Base-by-base conservation (phyloP, 2,113 vertebrate species). In the Prinia subflava region DNA sequence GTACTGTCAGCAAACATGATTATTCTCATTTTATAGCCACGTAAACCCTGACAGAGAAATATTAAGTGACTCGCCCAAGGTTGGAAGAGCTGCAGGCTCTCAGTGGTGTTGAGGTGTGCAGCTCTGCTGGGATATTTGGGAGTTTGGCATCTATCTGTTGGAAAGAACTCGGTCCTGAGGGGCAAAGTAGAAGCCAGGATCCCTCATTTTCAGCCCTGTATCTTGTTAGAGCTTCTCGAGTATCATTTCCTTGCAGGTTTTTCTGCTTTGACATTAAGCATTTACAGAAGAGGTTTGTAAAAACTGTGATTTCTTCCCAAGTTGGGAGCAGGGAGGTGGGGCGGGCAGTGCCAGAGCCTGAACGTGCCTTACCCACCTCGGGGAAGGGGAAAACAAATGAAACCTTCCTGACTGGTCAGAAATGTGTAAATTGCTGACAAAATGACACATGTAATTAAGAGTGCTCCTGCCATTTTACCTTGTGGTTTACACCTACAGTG, bases 361-460 rank as follows among this genome's bases (percentile, higher is more conserved):
- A 80, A 74, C 1, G 33, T 91, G 87, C 64, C 81, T 96, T 95
- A 19, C 65, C 96, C 88, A 96, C 96, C 83, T 86, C 41, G 4
- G 75, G 89, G 93, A 97, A 95, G 87, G 91, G 91, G 90, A 97
- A 97, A 96, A 97, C 96, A 98, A 97, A 98, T 97, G 98, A 97
- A 99, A 98, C 98, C 97, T 98, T 99, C 98, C 98, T 98, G 98
- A 98, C 98, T 98, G 99, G 98, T 99, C 98, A 98, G 98, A 99
- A 98, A 98, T 88, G 98, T 98, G 98, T 98, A 98, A 99, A 99
- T 99, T 98, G 98, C 98, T 98, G 98, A 98, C 98, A 98, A 98
- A 98, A 98, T 98, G 99, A 99, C 98, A 99, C 98, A 94, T 98
- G 98, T 99, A 99, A 99, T 99, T 99, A 99, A 99, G 99, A 98